A percentile compares a stretch with the other conserved stretches of the same genome.
Conservation (phyloP, 2,888 invertebrate genomes). For the Seladonia tumulorum region DNA sequence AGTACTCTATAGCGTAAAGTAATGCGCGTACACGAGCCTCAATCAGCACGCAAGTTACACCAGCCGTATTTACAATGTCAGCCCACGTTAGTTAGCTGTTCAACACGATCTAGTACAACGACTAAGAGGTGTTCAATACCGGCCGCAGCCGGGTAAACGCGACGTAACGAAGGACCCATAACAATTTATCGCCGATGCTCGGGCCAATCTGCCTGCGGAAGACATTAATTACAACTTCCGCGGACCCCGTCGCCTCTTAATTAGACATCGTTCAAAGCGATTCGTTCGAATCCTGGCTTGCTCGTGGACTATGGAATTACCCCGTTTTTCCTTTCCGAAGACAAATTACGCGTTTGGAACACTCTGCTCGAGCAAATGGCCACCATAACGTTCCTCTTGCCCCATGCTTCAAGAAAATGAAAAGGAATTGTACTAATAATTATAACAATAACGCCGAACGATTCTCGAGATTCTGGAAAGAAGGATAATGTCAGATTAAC, state of each 20-base stretch:
- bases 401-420: background rate
- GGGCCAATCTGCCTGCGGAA: constrained; percentile 22
- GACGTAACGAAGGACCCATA: constrained; percentile 52
- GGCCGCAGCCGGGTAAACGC: constrained; percentile 37
- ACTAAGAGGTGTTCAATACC: constrained; percentile 52
- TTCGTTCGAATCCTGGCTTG: background rate
- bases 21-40: constrained; percentile 43
- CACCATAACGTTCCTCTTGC: background rate
- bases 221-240: constrained; percentile 38
- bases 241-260: constrained; percentile 9
- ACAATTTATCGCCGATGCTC: constrained; percentile 48
- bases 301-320: background rate
- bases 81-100: constrained; percentile 50
- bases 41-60: constrained; percentile 59
- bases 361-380: background rate
- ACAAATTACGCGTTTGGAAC: background rate
- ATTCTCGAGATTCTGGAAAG: background rate
- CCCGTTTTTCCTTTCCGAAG: background rate
- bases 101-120: constrained; percentile 40
- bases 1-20: constrained; percentile 33
- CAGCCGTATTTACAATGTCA: constrained; percentile 50
- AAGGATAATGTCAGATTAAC: background rate
- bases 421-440: constrained; percentile 4
- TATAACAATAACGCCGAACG: background rate
- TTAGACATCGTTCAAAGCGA: constrained; percentile 5